phyloP scores from a whole-genome alignment of 1,140 invertebrate species.

The Pseudomyrmex concolor region DNA sequence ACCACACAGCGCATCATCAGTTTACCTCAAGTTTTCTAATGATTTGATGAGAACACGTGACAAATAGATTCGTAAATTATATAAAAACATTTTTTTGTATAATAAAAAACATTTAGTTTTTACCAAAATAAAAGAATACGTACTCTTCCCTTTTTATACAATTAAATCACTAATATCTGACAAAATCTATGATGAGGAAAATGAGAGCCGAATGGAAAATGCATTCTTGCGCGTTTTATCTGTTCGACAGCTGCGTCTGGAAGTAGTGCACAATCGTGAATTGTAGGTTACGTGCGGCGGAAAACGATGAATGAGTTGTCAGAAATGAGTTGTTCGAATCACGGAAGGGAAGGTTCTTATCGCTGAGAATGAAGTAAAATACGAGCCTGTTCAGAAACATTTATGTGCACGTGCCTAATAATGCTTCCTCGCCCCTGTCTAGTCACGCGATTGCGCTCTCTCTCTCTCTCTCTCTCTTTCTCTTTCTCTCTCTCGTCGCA shows the following conservation, averaged over 20 bases:
- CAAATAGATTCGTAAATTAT: not conserved
- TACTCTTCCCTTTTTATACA: too few relatives aligned
- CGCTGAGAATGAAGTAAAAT: constrained; percentile 57
- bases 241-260: constrained; percentile 22
- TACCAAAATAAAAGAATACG: not conserved
- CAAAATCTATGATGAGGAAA: not conserved
- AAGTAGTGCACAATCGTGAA: constrained; percentile 33
- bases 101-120: too few relatives aligned
- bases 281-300: constrained; percentile 44
- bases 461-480: not conserved
- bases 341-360: constrained; percentile 54
- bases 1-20: not conserved
- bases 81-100: not conserved
- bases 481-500: not conserved
- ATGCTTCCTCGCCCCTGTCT: constrained; percentile 50
- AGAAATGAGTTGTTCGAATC: constrained; percentile 61
- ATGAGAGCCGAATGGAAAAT: constrained; percentile 23
- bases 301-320: constrained; percentile 61
- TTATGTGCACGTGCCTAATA: constrained; percentile 59
- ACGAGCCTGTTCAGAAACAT: constrained; percentile 60
- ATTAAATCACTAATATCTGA: not conserved
- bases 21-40: not conserved
- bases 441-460: constrained; percentile 58
- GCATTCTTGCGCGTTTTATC: constrained; percentile 14
- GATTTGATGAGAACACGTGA: not conserved